Conservation (phyloP, 2,113 vertebrate genomes). For the Trichomycterus rosablanca region DNA sequence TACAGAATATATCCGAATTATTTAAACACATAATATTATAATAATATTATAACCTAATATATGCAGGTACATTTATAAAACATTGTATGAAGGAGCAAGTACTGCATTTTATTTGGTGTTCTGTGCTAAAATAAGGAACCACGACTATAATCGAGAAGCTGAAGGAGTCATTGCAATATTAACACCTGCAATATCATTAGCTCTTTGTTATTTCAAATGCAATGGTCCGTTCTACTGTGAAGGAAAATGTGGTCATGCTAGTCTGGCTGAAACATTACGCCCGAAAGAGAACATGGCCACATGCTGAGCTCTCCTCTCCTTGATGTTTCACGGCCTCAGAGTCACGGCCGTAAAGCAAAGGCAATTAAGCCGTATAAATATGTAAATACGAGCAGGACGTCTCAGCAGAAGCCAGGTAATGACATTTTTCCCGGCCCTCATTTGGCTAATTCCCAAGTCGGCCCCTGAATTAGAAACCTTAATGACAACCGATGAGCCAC, state of each 20-base stretch:
- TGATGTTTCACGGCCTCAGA: conserved; percentile 54
- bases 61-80: no score
- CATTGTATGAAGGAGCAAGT: no score
- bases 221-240: no score
- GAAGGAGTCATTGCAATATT: no score
- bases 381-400: conserved; percentile 70
- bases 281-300: conserved; percentile 9
- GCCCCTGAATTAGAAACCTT: conserved; percentile 74
- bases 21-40: no score
- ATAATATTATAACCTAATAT: no score
- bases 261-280: conserved; percentile 20
- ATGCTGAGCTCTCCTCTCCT: conserved; percentile 22
- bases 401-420: conserved; percentile 62
- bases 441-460: conserved; percentile 73
- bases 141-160: no score
- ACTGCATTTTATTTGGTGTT: no score
- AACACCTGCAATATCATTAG: background rate
- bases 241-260: conserved; percentile 30
- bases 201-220: conserved; percentile 7
- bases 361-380: conserved; percentile 74
- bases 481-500: conserved; percentile 73
- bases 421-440: conserved; percentile 68
- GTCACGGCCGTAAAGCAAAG: conserved; percentile 66
- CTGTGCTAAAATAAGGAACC: no score
- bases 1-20: no score